These are phyloP conservation scores for Lasioglossum baleicum DNA, from an alignment of 1,140 invertebrate genomes.

Conservation along the genomic window DNA sequence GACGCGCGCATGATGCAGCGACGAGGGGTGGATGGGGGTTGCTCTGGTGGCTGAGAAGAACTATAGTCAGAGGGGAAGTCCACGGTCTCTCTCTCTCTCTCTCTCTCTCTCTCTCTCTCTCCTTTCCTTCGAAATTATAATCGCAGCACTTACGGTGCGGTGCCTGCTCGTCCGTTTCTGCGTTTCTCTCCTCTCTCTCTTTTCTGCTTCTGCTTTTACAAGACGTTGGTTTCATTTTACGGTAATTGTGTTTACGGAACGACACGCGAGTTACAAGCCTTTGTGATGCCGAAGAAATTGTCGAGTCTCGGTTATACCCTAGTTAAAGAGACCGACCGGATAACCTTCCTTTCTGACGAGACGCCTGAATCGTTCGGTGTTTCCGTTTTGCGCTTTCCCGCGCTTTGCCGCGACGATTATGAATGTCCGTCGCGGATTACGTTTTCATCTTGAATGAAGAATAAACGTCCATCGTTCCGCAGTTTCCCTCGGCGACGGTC, in stretches of 20 bases:
- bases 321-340: background rate
- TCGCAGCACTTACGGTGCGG: conserved; percentile 66
- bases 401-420: background rate
- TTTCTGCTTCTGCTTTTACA: background rate
- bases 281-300: conserved; percentile 57
- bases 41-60: conserved; percentile 34
- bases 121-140: conserved; percentile 67
- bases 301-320: conserved; percentile 27
- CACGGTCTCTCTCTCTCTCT: conserved; percentile 36
- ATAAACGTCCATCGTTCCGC: background rate
- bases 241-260: conserved; percentile 69
- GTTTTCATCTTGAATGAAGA: background rate
- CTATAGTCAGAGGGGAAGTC: conserved; percentile 56
- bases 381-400: conserved; percentile 1
- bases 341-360: conserved; percentile 21
- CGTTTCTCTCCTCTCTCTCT: conserved; percentile 37
- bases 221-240: conserved; percentile 51
- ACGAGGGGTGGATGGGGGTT: background rate
- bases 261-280: conserved; percentile 64
- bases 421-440: background rate
- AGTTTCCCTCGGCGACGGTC: too few relatives aligned
- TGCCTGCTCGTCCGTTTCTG: conserved; percentile 49
- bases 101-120: conserved; percentile 16
- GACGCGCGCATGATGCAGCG: background rate
- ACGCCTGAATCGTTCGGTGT: conserved; percentile 16